Evolutionary conservation across 1,140 invertebrate species (phyloP), one percentile per base, ranked within the genome.

Genomic region (Ridgeia piscesae): DNA sequence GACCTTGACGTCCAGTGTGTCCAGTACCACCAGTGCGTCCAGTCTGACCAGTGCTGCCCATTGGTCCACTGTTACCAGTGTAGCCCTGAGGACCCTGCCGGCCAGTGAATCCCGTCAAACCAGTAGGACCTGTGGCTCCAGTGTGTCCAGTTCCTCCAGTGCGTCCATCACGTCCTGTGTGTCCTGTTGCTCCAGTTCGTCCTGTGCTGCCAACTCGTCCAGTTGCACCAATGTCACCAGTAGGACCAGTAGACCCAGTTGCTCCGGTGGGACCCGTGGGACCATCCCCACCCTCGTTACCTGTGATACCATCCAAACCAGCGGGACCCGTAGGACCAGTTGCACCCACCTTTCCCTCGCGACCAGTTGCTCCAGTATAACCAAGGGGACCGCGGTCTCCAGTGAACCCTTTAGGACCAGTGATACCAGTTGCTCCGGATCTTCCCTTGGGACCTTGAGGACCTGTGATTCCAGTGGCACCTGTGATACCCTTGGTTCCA

Each of bases 181-280:
- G 14, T 48, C 93, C 93, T n/a, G 93, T 93, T 14, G 14, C 31
- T 35, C 93, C 93, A 42, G 89, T 58, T 48, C 77, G 33, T 34
- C 93, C 93, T 35, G 93, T 92, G 6, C 48, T 11, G 58, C 92
- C 92, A 33, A 91, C 92, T 34, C 17, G 21, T n/a, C 92, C 92
- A 42, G 34, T n/a, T 17, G 33, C 31, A 50, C 92, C 92, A 42
- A 35, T 58, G n/a, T n/a, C 31, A 33, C 92, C 91, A 42, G 91
- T 91, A n/a, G 35, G 33, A 34, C 91, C 91, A 34, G 91, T 91
- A 2, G 33, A 31, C 31, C 91, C 91, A 33, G n/a, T 92, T 17
- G 34, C 33, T 50, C 91, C 91, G 33, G 91, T 92, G 6, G 31
- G 27, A 9, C 91, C 91, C 48, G 58, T 14, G 1, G 31, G 11